Base-by-base conservation (phyloP, 2,797 vertebrate species). In the Alfaro cultratus region DNA sequence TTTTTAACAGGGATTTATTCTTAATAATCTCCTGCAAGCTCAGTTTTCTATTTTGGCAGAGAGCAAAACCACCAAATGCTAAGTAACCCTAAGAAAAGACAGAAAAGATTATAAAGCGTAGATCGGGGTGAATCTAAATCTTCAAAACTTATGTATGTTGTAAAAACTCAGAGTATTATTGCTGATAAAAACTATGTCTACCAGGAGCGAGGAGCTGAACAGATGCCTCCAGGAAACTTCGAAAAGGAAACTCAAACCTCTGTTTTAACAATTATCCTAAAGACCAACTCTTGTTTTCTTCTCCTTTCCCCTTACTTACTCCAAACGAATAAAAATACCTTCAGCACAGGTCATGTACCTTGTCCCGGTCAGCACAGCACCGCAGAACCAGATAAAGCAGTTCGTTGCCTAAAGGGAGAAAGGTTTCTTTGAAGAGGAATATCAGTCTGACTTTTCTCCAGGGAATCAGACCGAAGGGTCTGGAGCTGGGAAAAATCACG, bases 371-470 rank as follows among this genome's bases (percentile, higher is more conserved):
- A 72, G 73, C 77, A 82, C 80, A 86, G 75, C 74, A 80, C 70
- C 75, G 83, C 90, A 85, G 83, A 88, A 83, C 80, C 70, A 62
- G 85, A 90, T 88, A 80, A 89, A 86, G 70, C 75, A 72, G 83
- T 79, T 83, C 77, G 46, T 60, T 43, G 89, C 85, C 85, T 78
- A 68, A 45, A 86, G 89, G 74, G 55, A 89, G 68, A 85, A 88
- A 77, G 47, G 64, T 34, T 77, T 78, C 89, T 92, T 94, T 94
- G 90, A 95, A 88, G 90, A 76, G 34, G 81, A 83, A 84, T 88
- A 88, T 93, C 90, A 60, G 73, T 74, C 83, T 75, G 86, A 88
- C 91, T 92, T 92, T 88, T 89, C 87, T 88, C 86, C 86, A 84
- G 83, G 77, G 89, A 86, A 72, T 82, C 55, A 41, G 55, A 82